A percentile compares a stretch with the other conserved stretches of the same genome.
phyloP scores from a whole-genome alignment of 37 sponge, comb jelly and placozoan species.

The Corticium candelabrum region DNA sequence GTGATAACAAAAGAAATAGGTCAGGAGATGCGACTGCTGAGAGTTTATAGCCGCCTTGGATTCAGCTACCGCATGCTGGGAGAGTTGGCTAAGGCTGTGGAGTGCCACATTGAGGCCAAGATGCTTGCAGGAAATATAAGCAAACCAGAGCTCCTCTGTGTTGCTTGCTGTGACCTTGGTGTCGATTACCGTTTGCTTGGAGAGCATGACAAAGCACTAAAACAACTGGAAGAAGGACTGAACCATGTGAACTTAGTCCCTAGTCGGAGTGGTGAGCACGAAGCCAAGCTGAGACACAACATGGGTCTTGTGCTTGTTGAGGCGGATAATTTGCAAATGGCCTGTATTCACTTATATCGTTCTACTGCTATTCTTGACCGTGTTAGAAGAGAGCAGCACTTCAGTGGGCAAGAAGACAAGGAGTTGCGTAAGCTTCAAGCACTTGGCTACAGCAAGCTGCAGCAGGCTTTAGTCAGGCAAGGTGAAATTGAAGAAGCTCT shows the following conservation, averaged over 20 bases:
- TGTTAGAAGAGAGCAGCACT: conserved; percentile 49
- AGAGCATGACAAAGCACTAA: not conserved
- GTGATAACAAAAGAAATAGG: conserved; percentile 33
- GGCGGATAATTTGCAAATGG: conserved; percentile 36
- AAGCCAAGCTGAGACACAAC: conserved; percentile 78
- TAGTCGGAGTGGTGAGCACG: conserved; percentile 2
- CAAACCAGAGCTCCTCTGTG: not conserved
- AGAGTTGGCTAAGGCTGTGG: not conserved
- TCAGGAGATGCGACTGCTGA: conserved; percentile 2
- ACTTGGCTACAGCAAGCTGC: conserved; percentile 59
- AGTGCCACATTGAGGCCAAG: not conserved
- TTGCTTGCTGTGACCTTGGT: not conserved
- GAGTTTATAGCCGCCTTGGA: not conserved
- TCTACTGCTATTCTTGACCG: conserved; percentile 67
- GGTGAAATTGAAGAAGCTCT: conserved; percentile 71
- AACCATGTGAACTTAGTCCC: not conserved
- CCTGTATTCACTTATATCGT: conserved; percentile 50
- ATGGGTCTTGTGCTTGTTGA: conserved; percentile 74
- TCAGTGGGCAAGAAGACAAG: conserved; percentile 37
- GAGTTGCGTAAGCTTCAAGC: conserved; percentile 41
- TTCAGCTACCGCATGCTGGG: conserved; percentile 1
- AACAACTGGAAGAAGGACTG: conserved; percentile 1
- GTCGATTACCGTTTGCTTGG: conserved; percentile 6
- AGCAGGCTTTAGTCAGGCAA: conserved; percentile 57
- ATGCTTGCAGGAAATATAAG: not conserved